Evolutionary conservation across 2,113 vertebrate genomes (phyloP).

Genomic region (Hippocampus zosterae): DNA sequence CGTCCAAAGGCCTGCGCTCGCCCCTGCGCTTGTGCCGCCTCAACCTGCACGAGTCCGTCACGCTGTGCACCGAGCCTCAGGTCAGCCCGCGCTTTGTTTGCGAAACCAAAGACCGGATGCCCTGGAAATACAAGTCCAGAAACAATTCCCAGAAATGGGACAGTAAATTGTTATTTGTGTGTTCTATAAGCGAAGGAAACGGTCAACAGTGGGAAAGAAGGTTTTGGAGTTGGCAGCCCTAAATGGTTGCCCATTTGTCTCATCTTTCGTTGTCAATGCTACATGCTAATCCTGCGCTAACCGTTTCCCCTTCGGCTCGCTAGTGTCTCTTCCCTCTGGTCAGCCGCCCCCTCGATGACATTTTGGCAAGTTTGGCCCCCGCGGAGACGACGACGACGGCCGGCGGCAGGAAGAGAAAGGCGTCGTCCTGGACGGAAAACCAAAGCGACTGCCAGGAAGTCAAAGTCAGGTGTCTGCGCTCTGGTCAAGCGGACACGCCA

Average conservation of each 20-base stretch:
- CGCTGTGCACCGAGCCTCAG: constrained; percentile 86
- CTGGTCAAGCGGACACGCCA: constrained; percentile 1
- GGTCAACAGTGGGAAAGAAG: too few species aligned
- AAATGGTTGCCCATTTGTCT: too few species aligned
- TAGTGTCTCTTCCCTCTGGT: constrained; percentile 95
- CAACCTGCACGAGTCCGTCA: constrained; percentile 85
- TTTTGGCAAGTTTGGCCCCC: constrained; percentile 70
- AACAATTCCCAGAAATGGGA: too few species aligned
- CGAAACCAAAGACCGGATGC: not conserved
- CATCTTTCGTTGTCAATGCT: too few species aligned
- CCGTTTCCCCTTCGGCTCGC: constrained; percentile 1
- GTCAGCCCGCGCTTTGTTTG: constrained; percentile 58
- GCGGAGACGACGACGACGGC: constrained; percentile 39
- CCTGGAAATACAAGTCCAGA: too few species aligned
- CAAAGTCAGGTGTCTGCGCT: constrained; percentile 58
- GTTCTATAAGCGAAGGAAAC: too few species aligned
- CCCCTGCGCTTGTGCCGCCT: constrained; percentile 78
- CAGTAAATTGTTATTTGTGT: too few species aligned
- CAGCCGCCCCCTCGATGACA: constrained; percentile 76
- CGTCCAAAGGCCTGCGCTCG: constrained; percentile 75
- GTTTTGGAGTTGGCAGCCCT: too few species aligned
- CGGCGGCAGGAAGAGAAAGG: constrained; percentile 33
- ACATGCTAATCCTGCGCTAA: not conserved
- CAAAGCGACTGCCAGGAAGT: not conserved
- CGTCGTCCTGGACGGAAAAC: not conserved